These are phyloP conservation scores for Ornithorhynchus anatinus DNA, from an alignment of 2,113 vertebrate genomes.

Conservation along the genomic window DNA sequence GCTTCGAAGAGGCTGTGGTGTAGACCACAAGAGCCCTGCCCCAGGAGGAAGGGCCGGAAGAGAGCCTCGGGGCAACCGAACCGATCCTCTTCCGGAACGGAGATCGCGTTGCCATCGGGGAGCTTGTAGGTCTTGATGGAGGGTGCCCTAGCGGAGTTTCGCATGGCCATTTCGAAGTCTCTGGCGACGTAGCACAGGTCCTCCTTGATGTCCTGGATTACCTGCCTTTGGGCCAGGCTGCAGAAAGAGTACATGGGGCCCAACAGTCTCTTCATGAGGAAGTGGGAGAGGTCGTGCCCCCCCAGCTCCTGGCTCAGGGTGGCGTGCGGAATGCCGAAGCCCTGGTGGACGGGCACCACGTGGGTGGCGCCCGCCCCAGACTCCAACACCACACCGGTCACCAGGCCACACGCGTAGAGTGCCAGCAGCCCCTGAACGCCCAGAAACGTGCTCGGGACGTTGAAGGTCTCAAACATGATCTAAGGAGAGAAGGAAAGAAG, in stretches of 20 bases:
- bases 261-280: neutral
- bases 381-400: conserved; percentile 15
- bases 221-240: conserved; percentile 75
- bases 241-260: neutral
- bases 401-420: neutral
- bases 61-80: conserved; percentile 80
- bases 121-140: conserved; percentile 83
- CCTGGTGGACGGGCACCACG: conserved; percentile 10
- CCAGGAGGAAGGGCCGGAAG: conserved; percentile 83
- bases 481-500: neutral
- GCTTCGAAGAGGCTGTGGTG: conserved; percentile 83
- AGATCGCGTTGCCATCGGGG: conserved; percentile 81
- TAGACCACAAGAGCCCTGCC: conserved; percentile 74
- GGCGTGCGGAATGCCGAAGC: neutral
- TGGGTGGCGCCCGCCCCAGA: conserved; percentile 20
- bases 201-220: conserved; percentile 81
- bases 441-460: conserved; percentile 7
- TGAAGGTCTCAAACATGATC: conserved; percentile 37
- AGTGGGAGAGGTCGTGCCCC: neutral
- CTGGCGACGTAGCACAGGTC: conserved; percentile 80
- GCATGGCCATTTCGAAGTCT: conserved; percentile 81
- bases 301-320: neutral
- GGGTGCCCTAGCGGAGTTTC: conserved; percentile 77
- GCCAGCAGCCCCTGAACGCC: conserved; percentile 35
- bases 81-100: conserved; percentile 70